phyloP scores from a whole-genome alignment of 2,113 vertebrate species.

The Hassar affinis region DNA sequence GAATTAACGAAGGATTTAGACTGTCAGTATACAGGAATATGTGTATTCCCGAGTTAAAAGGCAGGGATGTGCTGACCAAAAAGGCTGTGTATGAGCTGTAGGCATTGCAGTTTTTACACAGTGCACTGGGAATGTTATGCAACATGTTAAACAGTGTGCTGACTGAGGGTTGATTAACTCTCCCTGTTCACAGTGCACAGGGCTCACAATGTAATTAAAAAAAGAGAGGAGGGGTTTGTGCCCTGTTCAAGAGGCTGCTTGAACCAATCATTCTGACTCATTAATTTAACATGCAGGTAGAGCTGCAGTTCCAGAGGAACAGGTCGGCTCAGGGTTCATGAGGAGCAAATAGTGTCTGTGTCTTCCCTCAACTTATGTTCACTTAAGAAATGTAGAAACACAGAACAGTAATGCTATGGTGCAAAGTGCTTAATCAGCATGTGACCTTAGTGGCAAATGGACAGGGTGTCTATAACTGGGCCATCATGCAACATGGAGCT shows the following conservation, averaged over 20 bases:
- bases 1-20: slow-evolving; percentile 55
- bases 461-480: neutral
- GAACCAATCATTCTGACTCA: slow-evolving; percentile 13
- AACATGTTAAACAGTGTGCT: slow-evolving; percentile 48
- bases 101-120: slow-evolving; percentile 30
- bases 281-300: slow-evolving; percentile 7
- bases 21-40: slow-evolving; percentile 25
- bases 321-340: neutral
- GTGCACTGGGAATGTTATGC: slow-evolving; percentile 44
- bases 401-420: slow-evolving; percentile 22
- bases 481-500: neutral
- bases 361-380: slow-evolving; percentile 19
- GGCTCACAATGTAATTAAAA: slow-evolving; percentile 18
- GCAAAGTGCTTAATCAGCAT: slow-evolving; percentile 14
- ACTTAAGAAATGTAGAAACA: slow-evolving; percentile 40
- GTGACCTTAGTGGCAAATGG: slow-evolving; percentile 11
- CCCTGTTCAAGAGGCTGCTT: slow-evolving; percentile 33
- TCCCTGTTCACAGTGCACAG: slow-evolving; percentile 31
- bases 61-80: neutral
- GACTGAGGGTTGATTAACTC: slow-evolving; percentile 42
- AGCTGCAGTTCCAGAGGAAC: slow-evolving; percentile 1
- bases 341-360: slow-evolving; percentile 3
- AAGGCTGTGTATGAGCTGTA: neutral
- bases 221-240: neutral
- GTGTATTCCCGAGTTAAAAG: slow-evolving; percentile 1